These are phyloP conservation scores for Dexiosoma caninum DNA, from an alignment of 2,888 invertebrate species.

Conservation along the genomic window DNA sequence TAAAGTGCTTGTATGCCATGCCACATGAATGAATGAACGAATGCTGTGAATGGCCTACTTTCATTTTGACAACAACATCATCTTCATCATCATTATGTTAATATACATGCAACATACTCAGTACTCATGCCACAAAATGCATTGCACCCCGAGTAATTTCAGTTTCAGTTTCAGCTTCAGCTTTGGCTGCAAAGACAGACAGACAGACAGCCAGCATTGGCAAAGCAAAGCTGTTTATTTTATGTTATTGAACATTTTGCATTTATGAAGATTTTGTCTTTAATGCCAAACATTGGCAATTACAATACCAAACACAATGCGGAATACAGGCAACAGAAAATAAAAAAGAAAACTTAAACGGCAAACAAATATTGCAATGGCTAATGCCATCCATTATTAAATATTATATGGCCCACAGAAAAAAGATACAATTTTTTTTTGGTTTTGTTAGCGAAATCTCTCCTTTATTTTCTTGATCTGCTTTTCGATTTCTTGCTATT, in stretches of 20 bases:
- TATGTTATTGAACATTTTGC: constrained; percentile 3
- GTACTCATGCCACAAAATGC: not conserved
- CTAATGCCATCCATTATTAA: constrained; percentile 19
- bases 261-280: not conserved
- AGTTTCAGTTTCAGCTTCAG: not conserved
- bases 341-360: not conserved
- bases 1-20: constrained; percentile 11
- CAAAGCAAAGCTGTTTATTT: not conserved
- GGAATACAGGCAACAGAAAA: not conserved
- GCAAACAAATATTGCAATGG: constrained; percentile 26
- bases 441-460: too few relatives aligned
- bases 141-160: not conserved
- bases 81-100: constrained; percentile 12
- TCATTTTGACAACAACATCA: constrained; percentile 59
- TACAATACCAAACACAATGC: not conserved
- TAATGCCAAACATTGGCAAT: constrained; percentile 26
- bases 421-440: not conserved
- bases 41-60: constrained; percentile 62
- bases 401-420: not conserved
- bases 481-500: not conserved
- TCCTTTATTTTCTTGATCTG: not conserved
- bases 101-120: not conserved
- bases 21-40: too few relatives aligned
- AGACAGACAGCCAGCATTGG: too few relatives aligned
- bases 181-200: too few relatives aligned